Percentiles rank a stretch among this genome's conserved stretches.
These are phyloP conservation scores for Neria commutata DNA, from an alignment of 2,888 invertebrate genomes.

Conservation along the genomic window DNA sequence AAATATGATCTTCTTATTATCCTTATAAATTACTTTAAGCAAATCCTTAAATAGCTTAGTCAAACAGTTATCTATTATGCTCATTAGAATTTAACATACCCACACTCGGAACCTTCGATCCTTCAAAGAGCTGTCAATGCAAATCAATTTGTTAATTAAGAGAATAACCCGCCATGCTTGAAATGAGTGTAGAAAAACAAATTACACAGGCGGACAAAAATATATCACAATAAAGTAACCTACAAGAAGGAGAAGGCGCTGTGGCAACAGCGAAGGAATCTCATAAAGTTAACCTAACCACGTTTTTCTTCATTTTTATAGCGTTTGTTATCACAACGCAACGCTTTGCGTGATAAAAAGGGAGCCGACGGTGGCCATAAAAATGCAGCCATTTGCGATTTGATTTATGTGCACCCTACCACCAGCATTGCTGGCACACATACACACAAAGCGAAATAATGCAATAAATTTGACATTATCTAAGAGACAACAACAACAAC, in stretches of 20 bases:
- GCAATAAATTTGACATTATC: slow-evolving; percentile 55
- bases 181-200: too few species aligned
- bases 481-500: slow-evolving; percentile 27
- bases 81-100: too few species aligned
- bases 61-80: too few species aligned
- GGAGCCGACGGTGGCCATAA: slow-evolving; percentile 45
- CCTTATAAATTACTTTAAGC: too few species aligned
- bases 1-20: too few species aligned
- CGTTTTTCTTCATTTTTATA: slow-evolving; percentile 59
- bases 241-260: neutral
- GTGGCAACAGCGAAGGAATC: slow-evolving; percentile 27
- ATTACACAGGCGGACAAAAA: too few species aligned
- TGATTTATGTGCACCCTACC: slow-evolving; percentile 50
- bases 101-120: too few species aligned
- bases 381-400: slow-evolving; percentile 56
- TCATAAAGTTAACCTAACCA: slow-evolving; percentile 59
- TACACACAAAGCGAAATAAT: slow-evolving; percentile 40
- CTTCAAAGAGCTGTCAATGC: too few species aligned
- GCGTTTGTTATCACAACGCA: slow-evolving; percentile 55
- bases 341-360: slow-evolving; percentile 54
- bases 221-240: slow-evolving; percentile 12
- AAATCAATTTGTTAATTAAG: too few species aligned
- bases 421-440: neutral
- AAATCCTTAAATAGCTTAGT: too few species aligned
- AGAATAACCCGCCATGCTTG: too few species aligned